Evolutionary conservation across 30 jellyfish, hydroid and myxozoan species (phyloP).

Genomic region (Mastigias papua): DNA sequence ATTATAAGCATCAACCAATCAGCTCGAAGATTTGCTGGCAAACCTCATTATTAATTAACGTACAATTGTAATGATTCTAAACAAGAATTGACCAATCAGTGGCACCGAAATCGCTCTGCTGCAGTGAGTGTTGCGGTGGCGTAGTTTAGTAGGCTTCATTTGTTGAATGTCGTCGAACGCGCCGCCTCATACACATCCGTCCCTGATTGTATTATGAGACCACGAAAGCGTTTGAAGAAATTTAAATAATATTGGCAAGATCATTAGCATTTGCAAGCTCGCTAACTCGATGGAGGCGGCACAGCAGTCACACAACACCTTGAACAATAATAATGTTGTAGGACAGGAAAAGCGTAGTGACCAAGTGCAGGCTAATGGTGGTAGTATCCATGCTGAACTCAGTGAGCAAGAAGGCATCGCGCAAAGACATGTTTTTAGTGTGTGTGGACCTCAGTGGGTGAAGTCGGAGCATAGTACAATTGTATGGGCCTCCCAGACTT

Average conservation of each 20-base stretch:
- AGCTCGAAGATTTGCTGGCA: slow-evolving; percentile 52
- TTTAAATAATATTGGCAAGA: slow-evolving; percentile 72
- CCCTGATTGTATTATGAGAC: slow-evolving; percentile 25
- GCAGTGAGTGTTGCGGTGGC: slow-evolving; percentile 31
- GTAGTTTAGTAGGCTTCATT: slow-evolving; percentile 46
- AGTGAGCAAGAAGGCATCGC: slow-evolving; percentile 70
- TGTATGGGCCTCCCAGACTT: slow-evolving; percentile 73
- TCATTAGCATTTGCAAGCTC: slow-evolving; percentile 72
- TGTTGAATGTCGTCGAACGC: slow-evolving; percentile 38
- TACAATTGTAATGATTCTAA: slow-evolving; percentile 46
- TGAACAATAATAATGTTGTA: slow-evolving; percentile 72
- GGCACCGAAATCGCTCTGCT: slow-evolving; percentile 26
- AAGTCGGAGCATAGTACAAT: slow-evolving; percentile 59
- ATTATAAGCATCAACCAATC: slow-evolving; percentile 60
- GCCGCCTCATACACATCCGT: slow-evolving; percentile 26
- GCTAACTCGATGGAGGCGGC: slow-evolving; percentile 53
- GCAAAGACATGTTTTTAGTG: slow-evolving; percentile 69
- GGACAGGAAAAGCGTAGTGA: slow-evolving; percentile 47
- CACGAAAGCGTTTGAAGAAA: slow-evolving; percentile 58
- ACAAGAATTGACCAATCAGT: slow-evolving; percentile 48
- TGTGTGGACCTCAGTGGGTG: slow-evolving; percentile 76
- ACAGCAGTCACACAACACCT: slow-evolving; percentile 57
- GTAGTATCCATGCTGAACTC: slow-evolving; percentile 42
- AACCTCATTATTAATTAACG: slow-evolving; percentile 73
- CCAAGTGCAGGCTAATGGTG: slow-evolving; percentile 27